phyloP scores from a whole-genome alignment of 2,797 vertebrate species.

The Merluccius polli region DNA sequence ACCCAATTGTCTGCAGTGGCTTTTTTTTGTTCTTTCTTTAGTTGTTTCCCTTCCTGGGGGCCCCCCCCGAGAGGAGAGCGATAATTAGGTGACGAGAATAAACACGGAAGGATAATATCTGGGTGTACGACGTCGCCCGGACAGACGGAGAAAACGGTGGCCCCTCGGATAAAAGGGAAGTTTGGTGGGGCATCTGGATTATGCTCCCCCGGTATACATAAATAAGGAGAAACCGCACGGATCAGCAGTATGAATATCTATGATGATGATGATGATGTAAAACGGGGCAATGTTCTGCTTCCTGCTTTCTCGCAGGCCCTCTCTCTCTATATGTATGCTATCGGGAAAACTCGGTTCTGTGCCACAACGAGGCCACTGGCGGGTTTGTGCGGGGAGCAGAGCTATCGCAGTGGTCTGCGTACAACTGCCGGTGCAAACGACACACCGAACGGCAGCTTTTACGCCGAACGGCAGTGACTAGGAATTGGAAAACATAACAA shows the following conservation, averaged over 20 bases:
- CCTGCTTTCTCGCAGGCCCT: not conserved
- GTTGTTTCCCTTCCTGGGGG: conserved; percentile 21
- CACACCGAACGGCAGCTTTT: not conserved
- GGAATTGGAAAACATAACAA: not conserved
- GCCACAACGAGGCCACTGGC: not conserved
- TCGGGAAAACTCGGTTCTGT: not conserved
- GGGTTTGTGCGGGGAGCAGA: not conserved
- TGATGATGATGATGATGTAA: not conserved
- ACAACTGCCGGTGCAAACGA: not conserved
- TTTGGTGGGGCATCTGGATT: conserved; percentile 33
- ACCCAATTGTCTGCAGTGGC: conserved; percentile 29
- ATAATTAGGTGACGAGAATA: conserved; percentile 44
- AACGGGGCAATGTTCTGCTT: not conserved
- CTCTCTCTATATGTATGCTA: conserved; percentile 27
- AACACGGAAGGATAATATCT: conserved; percentile 30
- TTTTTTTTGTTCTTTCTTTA: conserved; percentile 14
- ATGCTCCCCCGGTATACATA: conserved; percentile 34
- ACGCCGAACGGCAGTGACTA: not conserved
- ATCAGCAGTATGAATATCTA: conserved; percentile 9
- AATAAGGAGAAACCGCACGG: conserved; percentile 28
- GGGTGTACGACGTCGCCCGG: conserved; percentile 24
- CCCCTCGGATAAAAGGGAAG: conserved; percentile 22
- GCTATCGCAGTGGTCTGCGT: not conserved
- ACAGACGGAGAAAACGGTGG: conserved; percentile 23
- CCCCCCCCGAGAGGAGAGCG: conserved; percentile 25